Evolutionary conservation across 2,797 vertebrate genomes (phyloP).

Genomic region (Siniperca undulata): DNA sequence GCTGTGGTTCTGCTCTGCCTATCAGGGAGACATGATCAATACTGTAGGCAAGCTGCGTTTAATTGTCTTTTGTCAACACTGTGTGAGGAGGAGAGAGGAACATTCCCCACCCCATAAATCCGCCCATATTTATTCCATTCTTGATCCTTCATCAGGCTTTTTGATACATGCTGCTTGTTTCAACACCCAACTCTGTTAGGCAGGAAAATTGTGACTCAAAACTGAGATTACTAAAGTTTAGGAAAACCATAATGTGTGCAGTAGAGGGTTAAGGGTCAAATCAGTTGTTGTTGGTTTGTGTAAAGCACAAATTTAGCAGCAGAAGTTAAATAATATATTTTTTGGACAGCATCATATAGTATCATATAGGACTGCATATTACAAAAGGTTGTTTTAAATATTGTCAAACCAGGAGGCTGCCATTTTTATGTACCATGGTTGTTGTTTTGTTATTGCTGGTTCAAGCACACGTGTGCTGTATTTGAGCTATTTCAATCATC

Average conservation of each 20-base stretch:
- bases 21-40: slow-evolving; percentile 81
- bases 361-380: not conserved
- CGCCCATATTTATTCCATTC: slow-evolving; percentile 22
- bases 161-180: not conserved
- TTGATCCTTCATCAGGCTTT: slow-evolving; percentile 27
- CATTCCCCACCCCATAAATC: slow-evolving; percentile 11
- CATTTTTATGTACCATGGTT: not conserved
- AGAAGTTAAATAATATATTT: not conserved
- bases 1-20: slow-evolving; percentile 80
- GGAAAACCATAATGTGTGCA: too few species aligned
- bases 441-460: not conserved
- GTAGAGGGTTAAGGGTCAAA: too few species aligned
- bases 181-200: not conserved
- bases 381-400: not conserved
- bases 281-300: not conserved
- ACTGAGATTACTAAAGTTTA: not conserved
- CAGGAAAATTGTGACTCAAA: not conserved
- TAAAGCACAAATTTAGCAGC: not conserved
- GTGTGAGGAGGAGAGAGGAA: slow-evolving; percentile 39
- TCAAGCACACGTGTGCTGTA: not conserved
- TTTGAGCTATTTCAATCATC: slow-evolving; percentile 11
- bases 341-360: not conserved
- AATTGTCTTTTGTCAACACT: slow-evolving; percentile 82
- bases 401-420: not conserved
- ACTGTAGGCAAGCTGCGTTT: slow-evolving; percentile 75